Conservation (phyloP, 2,113 vertebrate species). For the Bubo scandiacus region DNA sequence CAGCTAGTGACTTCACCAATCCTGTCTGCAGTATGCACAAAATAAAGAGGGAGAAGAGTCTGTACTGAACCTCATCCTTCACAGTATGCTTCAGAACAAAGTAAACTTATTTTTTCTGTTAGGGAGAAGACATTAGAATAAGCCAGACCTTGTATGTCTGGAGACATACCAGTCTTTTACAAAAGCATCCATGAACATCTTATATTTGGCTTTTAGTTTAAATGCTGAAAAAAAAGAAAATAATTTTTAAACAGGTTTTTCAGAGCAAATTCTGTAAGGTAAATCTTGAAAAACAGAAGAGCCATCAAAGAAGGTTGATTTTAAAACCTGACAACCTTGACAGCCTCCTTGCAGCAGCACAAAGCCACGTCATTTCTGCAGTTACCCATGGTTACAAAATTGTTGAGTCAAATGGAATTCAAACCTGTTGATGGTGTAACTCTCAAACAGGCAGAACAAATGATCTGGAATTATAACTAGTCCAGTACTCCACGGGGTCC, state of each 20-base stretch:
- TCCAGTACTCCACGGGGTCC: background rate
- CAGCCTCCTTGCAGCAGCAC: background rate
- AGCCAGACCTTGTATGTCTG: background rate
- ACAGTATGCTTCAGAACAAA: background rate
- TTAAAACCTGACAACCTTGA: background rate
- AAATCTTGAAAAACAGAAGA: background rate
- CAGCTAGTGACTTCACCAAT: rapidly evolving
- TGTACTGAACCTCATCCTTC: background rate
- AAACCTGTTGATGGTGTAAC: background rate
- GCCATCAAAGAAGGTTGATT: background rate
- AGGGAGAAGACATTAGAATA: background rate
- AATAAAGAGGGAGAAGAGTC: background rate
- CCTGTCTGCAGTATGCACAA: background rate
- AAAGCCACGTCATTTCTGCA: background rate
- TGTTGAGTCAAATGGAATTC: constrained; percentile 9
- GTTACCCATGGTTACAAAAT: background rate
- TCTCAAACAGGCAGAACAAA: background rate
- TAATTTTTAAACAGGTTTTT: background rate
- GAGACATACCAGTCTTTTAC: background rate
- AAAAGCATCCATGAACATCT: background rate
- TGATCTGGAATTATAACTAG: background rate
- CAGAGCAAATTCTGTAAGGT: background rate
- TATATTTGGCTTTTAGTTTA: background rate
- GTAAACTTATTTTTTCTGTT: background rate
- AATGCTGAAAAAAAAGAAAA: background rate